phyloP scores from a whole-genome alignment of 2,797 vertebrate genomes.

The Hippocampus kuda region DNA sequence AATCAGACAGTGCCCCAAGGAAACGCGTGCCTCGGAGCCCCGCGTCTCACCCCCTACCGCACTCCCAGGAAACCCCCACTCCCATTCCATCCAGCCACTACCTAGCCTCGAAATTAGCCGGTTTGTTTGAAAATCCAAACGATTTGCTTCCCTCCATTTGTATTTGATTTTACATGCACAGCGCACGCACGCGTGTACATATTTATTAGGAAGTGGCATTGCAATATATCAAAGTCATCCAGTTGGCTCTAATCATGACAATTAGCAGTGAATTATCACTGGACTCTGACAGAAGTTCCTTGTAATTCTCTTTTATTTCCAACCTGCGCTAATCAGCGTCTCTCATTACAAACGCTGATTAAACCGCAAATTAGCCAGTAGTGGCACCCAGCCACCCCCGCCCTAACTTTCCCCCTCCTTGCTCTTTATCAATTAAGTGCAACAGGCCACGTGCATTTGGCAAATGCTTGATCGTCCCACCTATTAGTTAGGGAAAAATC shows the following conservation, averaged over 20 bases:
- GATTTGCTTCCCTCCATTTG: neutral
- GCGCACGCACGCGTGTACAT: neutral
- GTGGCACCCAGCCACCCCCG: constrained; percentile 91
- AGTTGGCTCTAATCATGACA: constrained; percentile 99
- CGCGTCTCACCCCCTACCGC: constrained; percentile 60
- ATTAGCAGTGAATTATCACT: constrained; percentile 99
- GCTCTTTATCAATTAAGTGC: constrained; percentile 99
- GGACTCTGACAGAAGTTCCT: constrained; percentile 99
- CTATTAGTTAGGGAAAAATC: constrained; percentile 99
- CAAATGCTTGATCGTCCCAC: constrained; percentile 83
- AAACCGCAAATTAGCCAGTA: constrained; percentile 99
- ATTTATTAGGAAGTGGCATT: constrained; percentile 37
- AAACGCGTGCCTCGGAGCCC: constrained; percentile 81
- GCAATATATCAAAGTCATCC: constrained; percentile 98
- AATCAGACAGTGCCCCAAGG: constrained; percentile 83
- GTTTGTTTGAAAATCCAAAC: constrained; percentile 65
- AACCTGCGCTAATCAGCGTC: constrained; percentile 93
- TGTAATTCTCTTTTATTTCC: constrained; percentile 99
- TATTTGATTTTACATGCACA: too few relatives aligned
- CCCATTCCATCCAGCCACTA: constrained; percentile 22
- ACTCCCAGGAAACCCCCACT: constrained; percentile 23
- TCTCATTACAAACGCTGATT: constrained; percentile 99
- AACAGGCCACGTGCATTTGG: constrained; percentile 72
- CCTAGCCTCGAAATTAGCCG: constrained; percentile 73
- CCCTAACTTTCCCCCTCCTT: constrained; percentile 55